These are phyloP conservation scores for Balaenoptera acutorostrata DNA, from an alignment of 2,113 vertebrate species.

Conservation along the genomic window DNA sequence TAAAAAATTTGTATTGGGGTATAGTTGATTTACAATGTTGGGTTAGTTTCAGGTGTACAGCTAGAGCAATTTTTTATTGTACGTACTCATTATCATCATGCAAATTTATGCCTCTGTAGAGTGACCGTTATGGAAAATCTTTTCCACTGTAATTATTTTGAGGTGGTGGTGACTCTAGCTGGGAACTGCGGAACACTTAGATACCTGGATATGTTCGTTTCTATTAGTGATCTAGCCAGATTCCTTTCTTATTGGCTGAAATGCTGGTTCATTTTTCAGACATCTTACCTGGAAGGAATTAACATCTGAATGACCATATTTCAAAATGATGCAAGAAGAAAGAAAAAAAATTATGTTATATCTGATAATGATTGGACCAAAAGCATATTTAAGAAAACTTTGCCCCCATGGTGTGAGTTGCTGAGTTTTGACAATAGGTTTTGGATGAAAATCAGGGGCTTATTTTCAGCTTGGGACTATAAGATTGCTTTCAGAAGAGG, in stretches of 20 bases:
- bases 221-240: neutral
- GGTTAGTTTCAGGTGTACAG: neutral
- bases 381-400: neutral
- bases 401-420: neutral
- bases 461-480: neutral
- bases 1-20: neutral
- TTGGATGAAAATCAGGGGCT: neutral
- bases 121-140: neutral
- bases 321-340: neutral
- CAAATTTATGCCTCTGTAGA: neutral
- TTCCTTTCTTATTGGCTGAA: neutral
- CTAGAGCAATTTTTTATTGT: neutral
- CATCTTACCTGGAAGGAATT: neutral
- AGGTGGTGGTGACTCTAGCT: neutral
- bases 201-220: neutral
- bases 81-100: neutral
- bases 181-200: neutral
- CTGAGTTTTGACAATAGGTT: constrained; percentile 7
- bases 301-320: neutral
- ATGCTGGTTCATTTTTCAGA: neutral
- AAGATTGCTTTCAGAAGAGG: neutral
- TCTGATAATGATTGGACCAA: neutral
- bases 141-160: constrained; percentile 2
- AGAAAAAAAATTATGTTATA: neutral
- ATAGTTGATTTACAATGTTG: neutral